phyloP scores from a whole-genome alignment of 1,140 invertebrate genomes.

The Tetraneura akinire region DNA sequence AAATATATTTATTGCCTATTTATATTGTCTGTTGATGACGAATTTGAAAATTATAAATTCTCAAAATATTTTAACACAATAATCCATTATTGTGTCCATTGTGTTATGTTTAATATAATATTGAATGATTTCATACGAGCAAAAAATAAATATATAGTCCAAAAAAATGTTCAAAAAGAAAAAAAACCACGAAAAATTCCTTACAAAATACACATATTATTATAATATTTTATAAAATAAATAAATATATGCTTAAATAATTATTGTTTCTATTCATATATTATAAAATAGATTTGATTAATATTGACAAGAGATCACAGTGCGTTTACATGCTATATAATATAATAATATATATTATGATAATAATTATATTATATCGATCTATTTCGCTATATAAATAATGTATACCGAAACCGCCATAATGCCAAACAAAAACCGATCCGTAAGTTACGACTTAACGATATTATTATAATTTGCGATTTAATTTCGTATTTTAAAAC shows the following conservation, averaged over 20 bases:
- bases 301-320: slow-evolving; percentile 32
- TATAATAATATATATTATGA: too few relatives aligned
- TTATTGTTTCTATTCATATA: too few relatives aligned
- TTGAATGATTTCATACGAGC: too few relatives aligned
- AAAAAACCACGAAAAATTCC: too few relatives aligned
- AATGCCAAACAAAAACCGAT: not conserved
- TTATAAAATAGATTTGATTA: slow-evolving; percentile 33
- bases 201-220: too few relatives aligned
- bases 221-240: too few relatives aligned
- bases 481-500: not conserved
- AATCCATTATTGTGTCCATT: not conserved
- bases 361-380: too few relatives aligned
- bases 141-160: too few relatives aligned
- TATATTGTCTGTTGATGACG: not conserved
- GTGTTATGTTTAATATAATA: too few relatives aligned
- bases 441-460: too few relatives aligned
- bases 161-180: too few relatives aligned
- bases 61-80: not conserved
- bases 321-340: slow-evolving; percentile 10
- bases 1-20: not conserved
- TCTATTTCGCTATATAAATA: not conserved
- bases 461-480: not conserved
- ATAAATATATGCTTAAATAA: too few relatives aligned
- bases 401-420: not conserved
- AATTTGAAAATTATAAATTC: not conserved